Base-by-base conservation (phyloP, 2,888 invertebrate species). In the Theretra japonica region DNA sequence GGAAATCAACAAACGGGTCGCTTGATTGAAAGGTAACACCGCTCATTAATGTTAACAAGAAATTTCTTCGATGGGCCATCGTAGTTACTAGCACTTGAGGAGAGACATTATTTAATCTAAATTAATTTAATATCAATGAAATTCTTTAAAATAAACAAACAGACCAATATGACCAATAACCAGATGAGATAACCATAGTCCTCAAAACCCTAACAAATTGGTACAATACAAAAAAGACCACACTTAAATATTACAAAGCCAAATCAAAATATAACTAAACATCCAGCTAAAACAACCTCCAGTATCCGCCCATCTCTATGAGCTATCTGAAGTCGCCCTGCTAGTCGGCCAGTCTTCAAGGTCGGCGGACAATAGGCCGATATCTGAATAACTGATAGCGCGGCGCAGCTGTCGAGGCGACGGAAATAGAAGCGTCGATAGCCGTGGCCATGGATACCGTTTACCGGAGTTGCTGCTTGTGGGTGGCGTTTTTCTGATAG, bases 381-480 rank as follows among this genome's bases (percentile, higher is more conserved):
- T 78, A 87, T 81, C 81, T 83, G 85, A 87, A 88, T 86, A 88
- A 84, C 86, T 86, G 86, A 87, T 86, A 81, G 79, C 80, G 79
- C 83, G 77, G 76, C 79, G 82, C 84, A 86, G 83, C 84, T 86
- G 86, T 84, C 81, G 80, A 79, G 79, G 72, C 74, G 80, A 72
- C 75, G 81, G 84, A 88, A 88, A 88, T 88, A 88, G 87, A 88
- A 84, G 76, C 48, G 80, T 87, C 86, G 85, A 88, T 88, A 88
- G 77, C 72, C 76, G 78, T 71, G 76, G 71, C 75, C 82, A 80
- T 79, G 75, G 79, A 77, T 76, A 78, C 74, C 30, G 62, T 71
- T 68, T 68, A 65, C 74, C 74, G 68, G 59, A 71, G 71, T 71
- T 73, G 69, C 50, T 21, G 33, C n/a, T 41, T 21, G 21, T 23